Evolutionary conservation across 2,888 invertebrate genomes (phyloP), one percentile per base, ranked within the genome.

Genomic region (Subacronicta megacephala): DNA sequence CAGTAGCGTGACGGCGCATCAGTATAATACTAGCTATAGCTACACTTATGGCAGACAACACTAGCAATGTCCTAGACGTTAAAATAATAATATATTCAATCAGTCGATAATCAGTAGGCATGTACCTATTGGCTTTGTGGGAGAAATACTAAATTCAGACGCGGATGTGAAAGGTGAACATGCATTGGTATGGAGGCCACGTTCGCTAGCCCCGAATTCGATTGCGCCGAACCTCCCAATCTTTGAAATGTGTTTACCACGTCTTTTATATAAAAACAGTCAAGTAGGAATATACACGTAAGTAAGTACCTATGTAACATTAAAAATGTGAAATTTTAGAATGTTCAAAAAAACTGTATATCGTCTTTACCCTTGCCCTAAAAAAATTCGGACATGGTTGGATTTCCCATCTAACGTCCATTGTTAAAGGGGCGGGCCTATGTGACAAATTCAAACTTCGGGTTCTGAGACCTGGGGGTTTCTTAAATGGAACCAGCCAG

Each of bases 101-200:
- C 6, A 35, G 15, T 9, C 12, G 12, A 36, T 23, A 49, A 40
- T 33, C 20, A 31, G 26, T 10, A 16, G 35, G n/a, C n/a, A n/a
- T n/a, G n/a, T n/a, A n/a, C n/a, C n/a, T 12, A 12, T n/a, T 12
- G 35, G 29, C 35, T n/a, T 12, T 15, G 12, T 9, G 41, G 26
- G 12, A 15, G 50, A 72, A 58, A 57, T 62, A 1, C 13, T 44
- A 74, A 64, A 60, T 53, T 56, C 20, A 13, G 35, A 35, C 33
- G 23, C 13, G 15, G 36, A 56, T 36, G 29, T 18, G 17, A 35
- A 43, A 18, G n/a, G 31, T 1, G 31, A 31, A n/a, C 31, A 4
- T 31, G n/a, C 10, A 46, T 74, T 60, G 40, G 40, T 47, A 74
- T 74, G 42, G 43, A 17, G 26, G 31, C 18, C 75, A 71, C 65